Base-by-base conservation (phyloP, 2,888 invertebrate genomes). In the Xylota sylvarum region DNA sequence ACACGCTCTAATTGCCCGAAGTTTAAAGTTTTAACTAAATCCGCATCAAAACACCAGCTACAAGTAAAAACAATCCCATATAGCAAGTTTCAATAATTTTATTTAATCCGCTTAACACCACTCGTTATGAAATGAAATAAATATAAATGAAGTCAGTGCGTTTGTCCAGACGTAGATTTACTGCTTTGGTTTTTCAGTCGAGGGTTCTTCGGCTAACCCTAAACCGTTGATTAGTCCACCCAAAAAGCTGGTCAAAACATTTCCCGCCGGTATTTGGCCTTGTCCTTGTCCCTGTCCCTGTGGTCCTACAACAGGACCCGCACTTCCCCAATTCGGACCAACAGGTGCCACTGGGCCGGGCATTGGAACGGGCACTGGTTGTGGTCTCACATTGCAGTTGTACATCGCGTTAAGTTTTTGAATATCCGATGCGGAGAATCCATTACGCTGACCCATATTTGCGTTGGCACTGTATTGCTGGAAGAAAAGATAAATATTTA, bases 381-480 rank as follows among this genome's bases (percentile, higher is more conserved):
- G 58, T 0, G 73, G 14, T 12, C 67, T 17, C 60, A 58, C 5
- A 14, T 82, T 86, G 23, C 96, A 97, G 58, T 94, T 94, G 91
- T 97, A 97, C 96, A 97, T 97, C 77, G 93, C 93, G 89, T 96
- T 95, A 12, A 97, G 92, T 91, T 97, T 97, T 86, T 94, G 94
- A 9, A 97, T 94, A 89, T 97, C 97, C 0, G 94, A 94, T 14
- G 94, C 93, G 78, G 96, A 96, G 88, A 97, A 94, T 0, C 96
- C 96, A 73, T 95, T 94, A 10, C 97, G 93, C 89, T 97, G 97
- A 0, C 97, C 97, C 89, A 97, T 93, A 88, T 93, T 93, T 0
- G 93, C 91, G 0, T 93, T 93, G 2, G 89, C 90, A 5, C 82
- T 86, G 4, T 89, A 48, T 89, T 89, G 89, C 91, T 90, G 67